Evolutionary conservation across 2,113 vertebrate species (phyloP), one percentile per base, ranked within the genome.

Genomic region (Thoracochromis brauschi): DNA sequence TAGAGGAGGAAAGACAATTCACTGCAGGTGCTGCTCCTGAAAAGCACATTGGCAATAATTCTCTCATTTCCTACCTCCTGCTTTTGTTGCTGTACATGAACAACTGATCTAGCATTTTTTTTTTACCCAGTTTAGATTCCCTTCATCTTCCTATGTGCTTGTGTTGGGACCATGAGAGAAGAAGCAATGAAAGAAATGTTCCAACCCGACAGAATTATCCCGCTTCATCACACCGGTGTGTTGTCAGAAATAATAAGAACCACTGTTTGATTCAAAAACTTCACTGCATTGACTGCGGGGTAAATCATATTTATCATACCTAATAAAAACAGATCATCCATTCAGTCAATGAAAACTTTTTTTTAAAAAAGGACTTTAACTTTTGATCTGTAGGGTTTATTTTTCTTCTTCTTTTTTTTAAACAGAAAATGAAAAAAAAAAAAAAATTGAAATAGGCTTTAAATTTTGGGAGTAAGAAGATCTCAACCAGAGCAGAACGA

Each of bases 1-100:
- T 96, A 94, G 97, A 95, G 96, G 96, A 94, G 65, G 75, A 85
- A 83, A 71, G 83, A 88, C 68, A 63, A 54, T 29, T 55, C 54
- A 81, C 87, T 53, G 85, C 53, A 12, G 24, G 33, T 83, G 47
- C 84, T 78, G 47, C 49, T 88, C 82, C 84, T 83, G 80, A 83
- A 86, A 87, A 83, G 81, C 84, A 87, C 55, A 68, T 78, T 86
- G 82, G 63, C 45, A 45, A 85, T 54, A 2, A 45, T 55, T 53
- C 4, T 63, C 58, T 79, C 84, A 82, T 85, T 87, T 87, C 38
- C 78, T 11, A n/a, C 29, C 81, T 21, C 65, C 73, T 63, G 85
- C 68, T 58, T 58, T 24, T 29, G n/a, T 71, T 11, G n/a, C 6
- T 79, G 9, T 14, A 55, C 13, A 71, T 54, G 47, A 35, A 53